Percentiles rank a stretch among this genome's conserved stretches.
phyloP scores from a whole-genome alignment of 2,888 invertebrate species.

The Baccha elongata region DNA sequence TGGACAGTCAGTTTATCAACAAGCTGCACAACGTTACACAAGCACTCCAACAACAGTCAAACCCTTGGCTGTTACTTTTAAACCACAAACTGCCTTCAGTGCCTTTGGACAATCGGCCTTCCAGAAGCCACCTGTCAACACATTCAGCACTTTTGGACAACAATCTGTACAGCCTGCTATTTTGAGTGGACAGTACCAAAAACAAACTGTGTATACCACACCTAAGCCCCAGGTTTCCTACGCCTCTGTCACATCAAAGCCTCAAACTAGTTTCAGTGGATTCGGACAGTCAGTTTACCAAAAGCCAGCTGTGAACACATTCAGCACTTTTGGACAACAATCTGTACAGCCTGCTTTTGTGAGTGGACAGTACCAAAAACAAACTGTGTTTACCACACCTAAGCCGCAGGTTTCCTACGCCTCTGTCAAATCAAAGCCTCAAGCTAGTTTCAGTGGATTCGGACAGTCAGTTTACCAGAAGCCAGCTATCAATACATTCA shows the following conservation, averaged over 20 bases:
- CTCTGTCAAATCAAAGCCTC: too few relatives aligned
- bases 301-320: conserved; percentile 15
- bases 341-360: not conserved
- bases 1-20: conserved; percentile 5
- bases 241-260: not conserved
- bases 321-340: too few relatives aligned
- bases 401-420: not conserved
- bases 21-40: not conserved
- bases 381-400: too few relatives aligned
- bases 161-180: conserved; percentile 4
- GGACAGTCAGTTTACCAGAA: too few relatives aligned
- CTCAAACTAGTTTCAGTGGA: not conserved
- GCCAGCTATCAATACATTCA: too few relatives aligned
- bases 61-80: not conserved
- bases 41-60: not conserved
- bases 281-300: conserved; percentile 15
- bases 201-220: not conserved
- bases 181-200: not conserved
- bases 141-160: conserved; percentile 4
- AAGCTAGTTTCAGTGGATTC: too few relatives aligned
- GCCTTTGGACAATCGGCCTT: not conserved
- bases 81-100: not conserved
- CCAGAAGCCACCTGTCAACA: conserved; percentile 1
- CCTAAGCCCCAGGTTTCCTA: not conserved
- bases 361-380: too few relatives aligned